Evolutionary conservation across 2,113 vertebrate species (phyloP), one percentile per base, ranked within the genome.

Genomic region (Tursiops truncatus): DNA sequence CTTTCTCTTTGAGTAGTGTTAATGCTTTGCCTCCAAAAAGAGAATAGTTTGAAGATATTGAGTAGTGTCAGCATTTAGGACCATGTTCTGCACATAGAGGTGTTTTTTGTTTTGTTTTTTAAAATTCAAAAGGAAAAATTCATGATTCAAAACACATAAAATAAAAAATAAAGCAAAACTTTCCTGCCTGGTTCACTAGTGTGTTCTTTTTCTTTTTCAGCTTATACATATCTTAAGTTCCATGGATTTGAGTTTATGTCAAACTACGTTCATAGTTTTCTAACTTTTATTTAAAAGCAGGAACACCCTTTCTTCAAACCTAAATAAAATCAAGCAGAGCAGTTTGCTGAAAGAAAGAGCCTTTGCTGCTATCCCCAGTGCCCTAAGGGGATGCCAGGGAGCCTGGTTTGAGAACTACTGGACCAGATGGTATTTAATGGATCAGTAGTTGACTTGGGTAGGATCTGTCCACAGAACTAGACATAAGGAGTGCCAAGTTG

Each of bases 1-100:
- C 20, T 95, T 95, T 84, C 62, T 93, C 7, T 74, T 87, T 91
- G 83, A 89, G 62, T 68, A 80, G 26, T 91, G 33, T 84, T 89
- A 91, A 73, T 85, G 20, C 10, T 80, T 89, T 95, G 23, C 53
- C 60, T 94, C 73, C 89, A 86, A 92, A 93, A 79, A 82, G 31
- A 89, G 77, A 89, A 73, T 85, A 84, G 65, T 70, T 92, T 41
- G 84, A 73, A 81, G 65, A 47, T 80, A 58, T n/a, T 85, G 26
- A 93, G 47, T 41, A 79, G 23, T 53, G 47, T 88, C 82, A 80
- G n/a, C 65, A 81, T 74, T 80, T 94, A 90, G 17, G 53, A 58
- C 15, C 11, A 7, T 6, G 6, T 90, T 93, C 67, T 93, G 38
- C 70, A 67, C 26, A 38, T 73, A 28, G 20, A 93, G 90, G 9